Conservation (phyloP, 1,140 invertebrate genomes). For the Calliphora vicina region DNA sequence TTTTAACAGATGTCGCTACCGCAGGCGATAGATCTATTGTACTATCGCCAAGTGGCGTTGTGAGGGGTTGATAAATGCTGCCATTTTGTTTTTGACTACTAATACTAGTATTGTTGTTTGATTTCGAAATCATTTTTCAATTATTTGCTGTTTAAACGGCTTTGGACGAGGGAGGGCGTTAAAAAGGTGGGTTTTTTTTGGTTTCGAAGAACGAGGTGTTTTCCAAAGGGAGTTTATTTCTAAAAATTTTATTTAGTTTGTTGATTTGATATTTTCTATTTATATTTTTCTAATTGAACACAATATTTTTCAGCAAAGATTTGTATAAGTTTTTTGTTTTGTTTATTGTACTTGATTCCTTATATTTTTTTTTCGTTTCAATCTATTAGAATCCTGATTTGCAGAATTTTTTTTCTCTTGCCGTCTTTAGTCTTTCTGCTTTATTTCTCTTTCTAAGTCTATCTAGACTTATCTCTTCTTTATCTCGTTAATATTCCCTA, state of each 20-base stretch:
- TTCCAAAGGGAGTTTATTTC: background rate
- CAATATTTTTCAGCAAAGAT: conserved; percentile 40
- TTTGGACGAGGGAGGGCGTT: background rate
- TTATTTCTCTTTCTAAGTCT: background rate
- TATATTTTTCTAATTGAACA: conserved; percentile 37
- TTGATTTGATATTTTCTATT: background rate
- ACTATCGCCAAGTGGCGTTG: background rate
- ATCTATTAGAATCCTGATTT: conserved; percentile 7
- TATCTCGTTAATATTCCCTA: background rate
- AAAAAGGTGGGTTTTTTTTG: background rate
- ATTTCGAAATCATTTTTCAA: background rate
- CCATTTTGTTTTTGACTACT: conserved; percentile 45
- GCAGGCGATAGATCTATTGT: background rate
- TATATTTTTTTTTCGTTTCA: background rate
- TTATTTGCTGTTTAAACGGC: conserved; percentile 30
- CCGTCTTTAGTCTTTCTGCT: background rate
- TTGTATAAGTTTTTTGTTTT: conserved; percentile 23
- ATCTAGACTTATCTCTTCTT: background rate
- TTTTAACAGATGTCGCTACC: conserved; percentile 31
- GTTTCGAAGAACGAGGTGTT: background rate
- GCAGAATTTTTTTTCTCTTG: too few species aligned
- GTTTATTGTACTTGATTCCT: conserved; percentile 19
- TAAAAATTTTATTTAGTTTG: background rate
- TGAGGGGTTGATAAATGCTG: conserved; percentile 44
- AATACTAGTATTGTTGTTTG: conserved; percentile 17